Evolutionary conservation across 2,113 vertebrate species (phyloP).

Genomic region (Campylorhamphus procurvoides): DNA sequence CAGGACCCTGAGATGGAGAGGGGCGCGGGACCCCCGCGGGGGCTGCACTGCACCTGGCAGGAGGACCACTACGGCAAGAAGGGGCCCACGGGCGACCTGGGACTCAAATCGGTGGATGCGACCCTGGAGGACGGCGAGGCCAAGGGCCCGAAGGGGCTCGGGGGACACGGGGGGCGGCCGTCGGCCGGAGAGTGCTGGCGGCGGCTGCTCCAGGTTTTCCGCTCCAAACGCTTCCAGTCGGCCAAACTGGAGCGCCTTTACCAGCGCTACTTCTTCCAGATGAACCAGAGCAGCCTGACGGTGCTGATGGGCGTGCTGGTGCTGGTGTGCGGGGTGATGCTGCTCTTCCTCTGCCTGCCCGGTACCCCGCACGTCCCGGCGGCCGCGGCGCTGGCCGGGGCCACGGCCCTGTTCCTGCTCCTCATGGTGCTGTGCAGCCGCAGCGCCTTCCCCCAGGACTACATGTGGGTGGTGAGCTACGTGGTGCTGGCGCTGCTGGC

Average conservation of each 20-base stretch:
- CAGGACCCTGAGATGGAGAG: slow-evolving; percentile 87
- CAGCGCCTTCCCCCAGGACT: slow-evolving; percentile 95
- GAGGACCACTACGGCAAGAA: slow-evolving; percentile 91
- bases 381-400: slow-evolving; percentile 79
- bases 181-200: slow-evolving; percentile 82
- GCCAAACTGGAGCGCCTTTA: slow-evolving; percentile 95
- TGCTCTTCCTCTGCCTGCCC: slow-evolving; percentile 91
- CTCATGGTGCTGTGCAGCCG: slow-evolving; percentile 96
- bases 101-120: slow-evolving; percentile 85
- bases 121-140: slow-evolving; percentile 86
- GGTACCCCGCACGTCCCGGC: slow-evolving; percentile 78
- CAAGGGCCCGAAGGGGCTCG: slow-evolving; percentile 48
- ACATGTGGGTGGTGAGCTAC: slow-evolving; percentile 97
- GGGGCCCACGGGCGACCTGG: slow-evolving; percentile 77
- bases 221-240: slow-evolving; percentile 95
- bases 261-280: slow-evolving; percentile 97
- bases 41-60: slow-evolving; percentile 89
- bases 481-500: slow-evolving; percentile 88
- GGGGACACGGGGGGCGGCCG: neutral
- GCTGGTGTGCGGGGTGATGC: slow-evolving; percentile 89
- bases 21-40: neutral
- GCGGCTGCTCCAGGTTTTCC: slow-evolving; percentile 87
- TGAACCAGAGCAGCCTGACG: slow-evolving; percentile 97
- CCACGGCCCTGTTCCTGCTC: slow-evolving; percentile 86
- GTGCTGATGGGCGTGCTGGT: slow-evolving; percentile 95